Conservation (phyloP, 2,113 vertebrate genomes). For the Atractosteus spatula region DNA sequence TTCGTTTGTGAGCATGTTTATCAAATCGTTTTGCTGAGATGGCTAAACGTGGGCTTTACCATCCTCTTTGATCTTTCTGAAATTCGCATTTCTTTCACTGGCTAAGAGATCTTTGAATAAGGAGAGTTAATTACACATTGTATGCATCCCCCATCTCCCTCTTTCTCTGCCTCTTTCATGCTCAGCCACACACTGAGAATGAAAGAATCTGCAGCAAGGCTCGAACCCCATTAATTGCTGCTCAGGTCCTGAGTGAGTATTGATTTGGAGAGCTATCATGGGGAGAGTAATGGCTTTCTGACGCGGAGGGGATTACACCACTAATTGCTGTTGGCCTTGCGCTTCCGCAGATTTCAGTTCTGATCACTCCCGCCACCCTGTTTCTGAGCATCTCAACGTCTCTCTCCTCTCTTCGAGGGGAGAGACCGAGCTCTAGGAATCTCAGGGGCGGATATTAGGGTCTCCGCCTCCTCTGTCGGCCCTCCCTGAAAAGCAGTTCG, state of each 20-base stretch:
- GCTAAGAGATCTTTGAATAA: constrained; percentile 59
- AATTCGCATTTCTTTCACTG: constrained; percentile 54
- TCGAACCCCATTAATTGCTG: constrained; percentile 80
- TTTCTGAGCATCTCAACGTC: constrained; percentile 43
- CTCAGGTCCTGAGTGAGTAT: constrained; percentile 76
- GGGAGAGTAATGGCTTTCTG: constrained; percentile 73
- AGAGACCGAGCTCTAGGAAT: not conserved
- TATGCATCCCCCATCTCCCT: constrained; percentile 18
- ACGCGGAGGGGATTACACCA: constrained; percentile 70
- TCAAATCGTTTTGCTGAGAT: too few relatives aligned
- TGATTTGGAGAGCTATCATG: constrained; percentile 74
- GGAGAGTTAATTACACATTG: constrained; percentile 67
- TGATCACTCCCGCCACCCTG: constrained; percentile 47
- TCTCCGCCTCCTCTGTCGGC: too few relatives aligned
- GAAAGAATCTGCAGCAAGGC: constrained; percentile 68
- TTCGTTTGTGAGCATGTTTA: too few relatives aligned
- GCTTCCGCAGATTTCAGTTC: constrained; percentile 61
- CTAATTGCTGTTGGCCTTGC: constrained; percentile 82
- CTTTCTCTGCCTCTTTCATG: constrained; percentile 29
- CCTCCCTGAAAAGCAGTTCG: too few relatives aligned
- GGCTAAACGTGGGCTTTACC: not conserved
- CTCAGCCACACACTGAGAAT: constrained; percentile 56
- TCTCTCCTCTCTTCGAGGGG: not conserved
- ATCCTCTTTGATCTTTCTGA: constrained; percentile 32
- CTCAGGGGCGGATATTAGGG: not conserved